Base-by-base conservation (phyloP, 1,140 invertebrate genomes). In the Saxidomus purpurata region DNA sequence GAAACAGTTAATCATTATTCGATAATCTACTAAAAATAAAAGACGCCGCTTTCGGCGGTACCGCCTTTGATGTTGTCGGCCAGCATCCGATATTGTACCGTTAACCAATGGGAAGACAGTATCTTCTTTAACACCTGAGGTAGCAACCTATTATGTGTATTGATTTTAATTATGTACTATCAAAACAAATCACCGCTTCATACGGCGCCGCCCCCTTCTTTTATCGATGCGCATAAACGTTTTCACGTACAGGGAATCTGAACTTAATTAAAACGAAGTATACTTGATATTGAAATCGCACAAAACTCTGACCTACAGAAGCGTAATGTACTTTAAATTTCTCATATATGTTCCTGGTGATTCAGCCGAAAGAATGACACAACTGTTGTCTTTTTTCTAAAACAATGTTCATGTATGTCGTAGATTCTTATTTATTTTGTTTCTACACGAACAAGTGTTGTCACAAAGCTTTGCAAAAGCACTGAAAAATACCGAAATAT, bases 71-170 rank as follows among this genome's bases (percentile, higher is more conserved):
- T 82, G 55, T 82, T 2, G 31, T 34, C 15, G 15, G 1, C 59
- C 80, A 82, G 80, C 80, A 67, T 82, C 80, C 55, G 36, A 63
- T 67, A 67, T 47, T 17, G 25, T 82, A 63, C 80, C 55, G 80
- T 82, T 82, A 67, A 4, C 74, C 74, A 79, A 79, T 79, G 28
- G 22, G 25, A 79, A 34, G 17, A 28, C 1, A 25, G 25, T 1
- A n/a, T 79, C 19, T 1, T 34, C 47, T 4, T n/a, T 79, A 47
- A 79, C 76, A 67, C 80, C 80, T 82, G 55, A 31, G 31, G 80
- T 28, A 25, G 25, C 1, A 40, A 43, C 80, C 55, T 59, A 82
- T 82, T 34, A 79, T n/a, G 55, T 63, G 80, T 82, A 82, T 82
- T 82, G 80, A 82, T 82, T 67, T 63, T 40, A 59, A 82, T 79